A percentile compares a stretch with the other conserved stretches of the same genome.
Evolutionary conservation across 2,113 vertebrate species (phyloP).

Genomic region (Lagenorhynchus albirostris): DNA sequence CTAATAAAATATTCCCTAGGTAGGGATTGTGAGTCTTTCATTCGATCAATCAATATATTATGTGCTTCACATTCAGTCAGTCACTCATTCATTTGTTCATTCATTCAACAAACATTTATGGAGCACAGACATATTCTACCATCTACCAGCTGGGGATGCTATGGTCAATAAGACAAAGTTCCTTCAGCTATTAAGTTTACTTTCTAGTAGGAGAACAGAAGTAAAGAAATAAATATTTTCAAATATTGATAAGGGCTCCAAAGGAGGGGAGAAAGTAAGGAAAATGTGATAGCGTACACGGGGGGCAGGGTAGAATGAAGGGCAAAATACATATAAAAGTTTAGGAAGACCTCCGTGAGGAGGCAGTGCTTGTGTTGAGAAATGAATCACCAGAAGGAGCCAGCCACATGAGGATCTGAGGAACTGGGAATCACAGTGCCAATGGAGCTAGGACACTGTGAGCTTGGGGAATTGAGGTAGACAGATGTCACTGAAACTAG

Average conservation of each 20-base stretch:
- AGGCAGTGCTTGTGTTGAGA: background rate
- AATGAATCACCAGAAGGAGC: background rate
- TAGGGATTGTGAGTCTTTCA: background rate
- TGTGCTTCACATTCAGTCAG: background rate
- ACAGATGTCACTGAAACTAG: background rate
- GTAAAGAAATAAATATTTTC: conserved; percentile 16
- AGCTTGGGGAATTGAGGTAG: background rate
- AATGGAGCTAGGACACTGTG: background rate
- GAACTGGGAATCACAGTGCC: background rate
- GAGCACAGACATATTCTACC: background rate
- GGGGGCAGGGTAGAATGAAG: background rate
- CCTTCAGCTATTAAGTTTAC: background rate
- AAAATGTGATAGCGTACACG: background rate
- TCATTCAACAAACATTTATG: background rate
- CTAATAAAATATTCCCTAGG: background rate
- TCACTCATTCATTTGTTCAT: background rate
- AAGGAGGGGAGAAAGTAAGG: background rate
- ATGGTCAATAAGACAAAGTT: background rate
- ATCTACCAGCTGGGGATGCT: background rate
- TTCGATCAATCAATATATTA: background rate
- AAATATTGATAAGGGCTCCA: background rate
- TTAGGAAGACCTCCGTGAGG: background rate
- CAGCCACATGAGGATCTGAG: background rate
- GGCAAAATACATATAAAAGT: background rate
- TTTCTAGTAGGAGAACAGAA: background rate